Evolutionary conservation across 2,113 vertebrate genomes (phyloP).

Genomic region (Laterallus jamaicensis): DNA sequence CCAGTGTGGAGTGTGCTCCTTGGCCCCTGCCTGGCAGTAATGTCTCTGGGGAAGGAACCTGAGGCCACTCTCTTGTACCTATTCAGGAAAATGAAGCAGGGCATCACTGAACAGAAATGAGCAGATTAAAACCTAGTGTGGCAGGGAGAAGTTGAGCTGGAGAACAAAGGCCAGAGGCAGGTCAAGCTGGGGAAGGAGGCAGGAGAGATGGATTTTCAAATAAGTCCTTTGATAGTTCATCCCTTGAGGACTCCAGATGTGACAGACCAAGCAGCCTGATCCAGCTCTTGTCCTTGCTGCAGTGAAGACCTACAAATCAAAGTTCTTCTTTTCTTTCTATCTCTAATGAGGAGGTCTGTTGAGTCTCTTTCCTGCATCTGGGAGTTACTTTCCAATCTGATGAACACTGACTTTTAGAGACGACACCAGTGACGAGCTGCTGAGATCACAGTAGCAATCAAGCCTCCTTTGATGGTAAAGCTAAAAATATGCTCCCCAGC

Average conservation of each 20-base stretch:
- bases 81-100: neutral
- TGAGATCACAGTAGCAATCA: constrained; percentile 65
- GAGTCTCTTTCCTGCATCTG: constrained; percentile 16
- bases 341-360: neutral
- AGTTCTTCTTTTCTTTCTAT: neutral
- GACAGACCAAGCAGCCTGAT: neutral
- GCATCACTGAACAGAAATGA: constrained; percentile 11
- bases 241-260: neutral
- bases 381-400: constrained; percentile 42
- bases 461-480: constrained; percentile 58
- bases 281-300: neutral
- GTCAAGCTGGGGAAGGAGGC: neutral
- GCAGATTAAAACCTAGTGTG: neutral
- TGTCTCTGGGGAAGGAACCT: neutral
- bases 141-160: neutral
- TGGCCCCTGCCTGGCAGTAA: neutral
- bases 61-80: neutral
- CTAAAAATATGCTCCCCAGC: constrained; percentile 63
- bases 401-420: constrained; percentile 45
- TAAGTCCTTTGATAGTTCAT: neutral
- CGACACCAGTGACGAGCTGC: constrained; percentile 23
- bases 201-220: neutral
- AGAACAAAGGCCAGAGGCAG: neutral
- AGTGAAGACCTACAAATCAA: neutral
- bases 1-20: neutral